These are phyloP conservation scores for Laodelphax striatellus DNA, from an alignment of 1,140 invertebrate genomes.

Conservation along the genomic window DNA sequence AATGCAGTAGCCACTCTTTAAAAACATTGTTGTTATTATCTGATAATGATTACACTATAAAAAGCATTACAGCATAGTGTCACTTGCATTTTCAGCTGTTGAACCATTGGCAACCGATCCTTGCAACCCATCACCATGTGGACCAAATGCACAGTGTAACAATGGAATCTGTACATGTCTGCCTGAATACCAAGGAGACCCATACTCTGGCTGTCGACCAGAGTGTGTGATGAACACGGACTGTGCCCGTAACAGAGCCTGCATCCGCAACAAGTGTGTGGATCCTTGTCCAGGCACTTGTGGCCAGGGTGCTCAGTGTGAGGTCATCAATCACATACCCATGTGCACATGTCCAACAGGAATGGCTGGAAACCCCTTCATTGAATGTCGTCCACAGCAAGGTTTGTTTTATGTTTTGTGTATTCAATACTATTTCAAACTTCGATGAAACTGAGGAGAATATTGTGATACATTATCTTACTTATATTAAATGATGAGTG, in stretches of 20 bases:
- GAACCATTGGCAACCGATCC: conserved; percentile 22
- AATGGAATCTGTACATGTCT: conserved; percentile 46
- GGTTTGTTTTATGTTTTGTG: conserved; percentile 35
- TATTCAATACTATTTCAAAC: too few relatives aligned
- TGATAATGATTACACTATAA: too few relatives aligned
- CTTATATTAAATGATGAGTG: too few relatives aligned
- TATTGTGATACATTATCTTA: too few relatives aligned
- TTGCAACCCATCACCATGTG: conserved; percentile 47
- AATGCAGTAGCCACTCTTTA: too few relatives aligned
- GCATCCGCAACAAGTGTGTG: conserved; percentile 58
- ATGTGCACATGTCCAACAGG: conserved; percentile 54
- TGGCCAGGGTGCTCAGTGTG: conserved; percentile 53
- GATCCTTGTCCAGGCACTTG: conserved; percentile 64
- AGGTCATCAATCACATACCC: conserved; percentile 57
- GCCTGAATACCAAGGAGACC: conserved; percentile 47
- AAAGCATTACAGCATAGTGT: too few relatives aligned
- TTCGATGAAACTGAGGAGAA: too few relatives aligned
- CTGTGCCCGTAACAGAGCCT: conserved; percentile 50
- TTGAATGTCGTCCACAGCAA: conserved; percentile 41
- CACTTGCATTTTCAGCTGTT: conserved; percentile 1
- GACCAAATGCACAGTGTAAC: conserved; percentile 55
- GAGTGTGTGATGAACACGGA: conserved; percentile 52
- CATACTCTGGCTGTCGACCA: conserved; percentile 47
- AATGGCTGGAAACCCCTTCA: conserved; percentile 58
- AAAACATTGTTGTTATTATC: too few relatives aligned